Base-by-base conservation (phyloP, 2,113 vertebrate genomes). In the Capra hircus region DNA sequence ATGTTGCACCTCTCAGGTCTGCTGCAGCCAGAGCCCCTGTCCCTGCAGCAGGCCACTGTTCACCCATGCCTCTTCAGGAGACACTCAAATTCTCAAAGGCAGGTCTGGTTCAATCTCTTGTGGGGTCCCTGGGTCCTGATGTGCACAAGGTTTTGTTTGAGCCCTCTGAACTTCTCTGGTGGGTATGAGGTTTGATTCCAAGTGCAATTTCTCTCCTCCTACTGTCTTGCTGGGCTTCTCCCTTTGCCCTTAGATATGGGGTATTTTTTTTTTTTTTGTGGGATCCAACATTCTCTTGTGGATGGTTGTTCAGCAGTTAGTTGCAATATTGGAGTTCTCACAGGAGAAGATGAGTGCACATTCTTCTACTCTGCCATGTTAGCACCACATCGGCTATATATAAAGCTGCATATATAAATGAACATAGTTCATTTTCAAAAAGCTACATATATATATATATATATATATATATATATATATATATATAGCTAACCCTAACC, bases 21-120 rank as follows among this genome's bases (percentile, higher is more conserved):
- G 62, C 16, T 67, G 33, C 33, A 67, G 64, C 33, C 17, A 5
- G 17, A 67, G 64, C 17, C 15, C 4, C 33, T n/a, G 64, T 67
- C 2, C 17, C 33, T 67, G 33, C 33, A 36, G 17, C 64, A 67
- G 17, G 33, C 33, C 17, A 67, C 3, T 21, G 64, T 67, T 67
- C 15, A 36, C 16, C 62, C 0, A 0, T 67, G 16, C 16, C 16
- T n/a, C 62, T n/a, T 33, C 62, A n/a, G 62, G 33, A n/a, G 62
- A n/a, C 33, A 36, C 33, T 11, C 17, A 36, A 5, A 11, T 4
- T n/a, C 33, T 67, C 64, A 67, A 67, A 67, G 17, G 8, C 64
- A 67, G 33, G 64, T 36, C 17, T 67, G 64, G 64, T n/a, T 67
- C 33, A 67, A 2, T 67, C 64, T 67, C 33, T 36, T 36, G 8